Percentiles rank a stretch among this genome's conserved stretches.
Conservation (phyloP, 1,140 invertebrate genomes). For the Diorhabda sublineata region DNA sequence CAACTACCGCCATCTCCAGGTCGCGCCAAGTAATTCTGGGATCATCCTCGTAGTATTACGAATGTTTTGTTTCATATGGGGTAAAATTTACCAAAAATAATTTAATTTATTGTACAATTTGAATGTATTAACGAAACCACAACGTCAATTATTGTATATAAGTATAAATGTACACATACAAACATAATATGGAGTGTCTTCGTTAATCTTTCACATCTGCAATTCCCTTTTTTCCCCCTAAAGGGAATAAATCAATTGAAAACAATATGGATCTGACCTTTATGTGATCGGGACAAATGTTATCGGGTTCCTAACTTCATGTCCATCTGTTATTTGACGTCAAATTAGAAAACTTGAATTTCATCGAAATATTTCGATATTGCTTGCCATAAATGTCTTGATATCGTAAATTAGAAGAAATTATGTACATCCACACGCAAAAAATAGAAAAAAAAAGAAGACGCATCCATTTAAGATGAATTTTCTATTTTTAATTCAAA, state of each 20-base stretch:
- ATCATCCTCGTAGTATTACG: too few relatives aligned
- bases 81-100: too few relatives aligned
- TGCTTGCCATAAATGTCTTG: conserved; percentile 6
- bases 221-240: conserved; percentile 10
- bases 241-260: conserved; percentile 28
- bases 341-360: conserved; percentile 16
- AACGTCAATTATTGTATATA: too few relatives aligned
- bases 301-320: conserved; percentile 9
- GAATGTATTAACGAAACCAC: too few relatives aligned
- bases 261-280: conserved; percentile 35
- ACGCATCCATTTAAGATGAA: too few relatives aligned
- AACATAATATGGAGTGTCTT: background rate
- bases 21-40: too few relatives aligned
- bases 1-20: too few relatives aligned
- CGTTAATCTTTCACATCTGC: conserved; percentile 4
- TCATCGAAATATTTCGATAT: conserved; percentile 7
- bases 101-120: too few relatives aligned
- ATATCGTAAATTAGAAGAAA: background rate
- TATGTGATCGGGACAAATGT: conserved; percentile 27
- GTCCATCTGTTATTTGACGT: conserved; percentile 19
- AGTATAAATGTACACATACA: background rate
- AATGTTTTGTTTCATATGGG: too few relatives aligned
- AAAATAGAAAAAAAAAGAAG: too few relatives aligned
- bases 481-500: too few relatives aligned
- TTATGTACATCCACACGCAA: background rate